Base-by-base conservation (phyloP, 2,888 invertebrate genomes). In the Pachliopta kotzebuea region DNA sequence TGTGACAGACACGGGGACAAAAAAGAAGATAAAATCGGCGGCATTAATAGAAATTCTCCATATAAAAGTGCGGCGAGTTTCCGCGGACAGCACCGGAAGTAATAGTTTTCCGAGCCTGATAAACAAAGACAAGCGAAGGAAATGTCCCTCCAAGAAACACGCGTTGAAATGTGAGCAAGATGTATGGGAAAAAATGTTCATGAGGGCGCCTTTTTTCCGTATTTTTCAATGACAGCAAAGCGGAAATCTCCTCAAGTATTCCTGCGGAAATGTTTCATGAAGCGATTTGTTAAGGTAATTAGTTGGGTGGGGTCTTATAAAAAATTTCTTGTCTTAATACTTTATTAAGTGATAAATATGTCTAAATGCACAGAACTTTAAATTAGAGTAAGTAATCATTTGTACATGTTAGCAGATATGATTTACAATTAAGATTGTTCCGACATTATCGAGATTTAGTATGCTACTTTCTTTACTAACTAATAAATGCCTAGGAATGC, bases 91-190 rank as follows among this genome's bases (percentile, higher is more conserved):
- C 74, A 70, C 75, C 84, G 90, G 90, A 90, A 90, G 86, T 76
- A 77, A 85, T 90, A 83, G 78, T 80, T 90, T 86, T 81, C 84
- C 83, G 72, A 70, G 69, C 57, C 78, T 80, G 89, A 89, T 89
- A 81, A 61, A 81, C 81, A 73, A 76, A 87, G 90, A 88, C 89
- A 88, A 83, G 85, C 69, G 67, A 71, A 82, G 90, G 90, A 90
- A 90, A 83, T 76, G 77, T 74, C 74, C 75, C 63, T 73, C 70
- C 69, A 68, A 69, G 73, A 63, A n/a, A 74, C 75, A 76, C 71
- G 72, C 70, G 77, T 69, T 76, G 79, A 83, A 81, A 83, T 76
- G 84, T 76, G 77, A 80, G 70, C 73, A 83, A 83, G 81, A 87
- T 84, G 77, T 83, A 86, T 82, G 81, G 80, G 83, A 84, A 45